These are phyloP conservation scores for Frieseomelitta varia DNA, from an alignment of 1,140 invertebrate genomes.

Conservation along the genomic window DNA sequence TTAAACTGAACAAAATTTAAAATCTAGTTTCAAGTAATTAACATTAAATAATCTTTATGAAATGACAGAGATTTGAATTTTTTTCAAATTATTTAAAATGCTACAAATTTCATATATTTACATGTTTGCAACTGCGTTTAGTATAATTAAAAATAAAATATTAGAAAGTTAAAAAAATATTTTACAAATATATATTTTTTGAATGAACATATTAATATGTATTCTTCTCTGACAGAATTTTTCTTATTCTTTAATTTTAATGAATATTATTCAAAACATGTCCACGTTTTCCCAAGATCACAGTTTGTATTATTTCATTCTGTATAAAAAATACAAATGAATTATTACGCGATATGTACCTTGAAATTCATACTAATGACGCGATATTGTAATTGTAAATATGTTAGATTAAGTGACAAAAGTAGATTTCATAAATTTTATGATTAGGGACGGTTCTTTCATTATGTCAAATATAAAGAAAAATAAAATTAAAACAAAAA, in stretches of 20 bases:
- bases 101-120: background rate
- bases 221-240: background rate
- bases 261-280: background rate
- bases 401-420: constrained; percentile 29
- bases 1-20: background rate
- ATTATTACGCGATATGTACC: constrained; percentile 40
- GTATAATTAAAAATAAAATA: background rate
- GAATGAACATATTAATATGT: no score
- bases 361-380: constrained; percentile 28
- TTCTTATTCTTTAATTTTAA: background rate
- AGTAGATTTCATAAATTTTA: constrained; percentile 30
- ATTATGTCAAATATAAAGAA: background rate
- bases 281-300: constrained; percentile 38
- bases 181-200: background rate
- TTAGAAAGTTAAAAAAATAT: background rate
- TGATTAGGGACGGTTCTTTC: constrained; percentile 26
- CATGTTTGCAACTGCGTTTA: background rate
- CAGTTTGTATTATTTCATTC: constrained; percentile 32
- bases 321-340: constrained; percentile 13
- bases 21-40: background rate
- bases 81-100: background rate
- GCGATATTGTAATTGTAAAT: constrained; percentile 32
- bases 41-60: background rate
- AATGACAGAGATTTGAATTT: background rate
- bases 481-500: background rate